Percentiles rank a stretch among this genome's conserved stretches.
Conservation (phyloP, 2,797 vertebrate species). For the Danio aesculapii region DNA sequence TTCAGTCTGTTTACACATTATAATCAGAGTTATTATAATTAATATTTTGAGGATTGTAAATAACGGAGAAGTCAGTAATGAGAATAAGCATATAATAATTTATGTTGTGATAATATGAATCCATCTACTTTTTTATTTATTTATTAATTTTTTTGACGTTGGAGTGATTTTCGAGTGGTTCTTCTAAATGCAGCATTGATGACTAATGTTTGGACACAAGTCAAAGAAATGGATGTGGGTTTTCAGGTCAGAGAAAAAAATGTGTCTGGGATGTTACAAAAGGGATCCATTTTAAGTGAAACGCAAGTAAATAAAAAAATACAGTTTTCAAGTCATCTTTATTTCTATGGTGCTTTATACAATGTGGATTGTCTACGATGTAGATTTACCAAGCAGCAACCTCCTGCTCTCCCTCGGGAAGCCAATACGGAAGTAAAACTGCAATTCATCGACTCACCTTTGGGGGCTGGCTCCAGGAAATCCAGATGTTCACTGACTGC, state of each 20-base stretch:
- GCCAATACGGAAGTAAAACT: too few species aligned
- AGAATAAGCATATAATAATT: not conserved
- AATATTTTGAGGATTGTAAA: not conserved
- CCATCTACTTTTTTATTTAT: not conserved
- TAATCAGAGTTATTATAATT: not conserved
- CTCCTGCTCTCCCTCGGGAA: too few species aligned
- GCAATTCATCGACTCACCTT: too few species aligned
- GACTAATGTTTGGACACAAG: conserved; percentile 60
- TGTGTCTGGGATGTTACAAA: not conserved
- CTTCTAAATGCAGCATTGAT: conserved; percentile 5
- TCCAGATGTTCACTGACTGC: too few species aligned
- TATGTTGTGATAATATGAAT: not conserved
- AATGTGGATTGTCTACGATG: too few species aligned
- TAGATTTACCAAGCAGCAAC: too few species aligned
- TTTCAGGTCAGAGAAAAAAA: conserved; percentile 4
- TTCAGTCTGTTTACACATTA: too few species aligned
- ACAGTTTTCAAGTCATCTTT: too few species aligned
- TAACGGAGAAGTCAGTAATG: not conserved
- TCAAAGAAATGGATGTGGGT: conserved; percentile 11
- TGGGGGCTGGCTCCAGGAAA: too few species aligned
- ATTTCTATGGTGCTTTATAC: too few species aligned
- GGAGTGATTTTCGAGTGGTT: not conserved
- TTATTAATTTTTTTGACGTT: not conserved
- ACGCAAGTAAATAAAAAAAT: not conserved
- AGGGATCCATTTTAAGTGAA: not conserved